These are phyloP conservation scores for Tetraodon nigroviridis DNA, from an alignment of 2,113 vertebrate species.

Conservation along the genomic window DNA sequence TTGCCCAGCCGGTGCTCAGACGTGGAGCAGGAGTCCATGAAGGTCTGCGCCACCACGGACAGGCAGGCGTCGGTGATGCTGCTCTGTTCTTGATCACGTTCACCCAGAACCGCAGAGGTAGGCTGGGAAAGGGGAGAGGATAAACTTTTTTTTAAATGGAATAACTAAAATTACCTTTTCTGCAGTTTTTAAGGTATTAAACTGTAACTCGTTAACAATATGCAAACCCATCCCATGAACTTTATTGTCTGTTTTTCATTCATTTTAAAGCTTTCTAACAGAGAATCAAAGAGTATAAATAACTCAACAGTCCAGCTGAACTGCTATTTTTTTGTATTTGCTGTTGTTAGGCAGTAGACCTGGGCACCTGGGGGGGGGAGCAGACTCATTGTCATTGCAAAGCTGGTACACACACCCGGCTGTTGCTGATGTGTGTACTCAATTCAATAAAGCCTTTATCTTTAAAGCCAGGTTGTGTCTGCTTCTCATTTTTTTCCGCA, in stretches of 20 bases:
- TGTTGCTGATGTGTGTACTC: constrained; percentile 53
- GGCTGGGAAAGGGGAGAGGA: constrained; percentile 67
- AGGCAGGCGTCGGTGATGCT: constrained; percentile 98
- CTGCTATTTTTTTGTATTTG: constrained; percentile 45
- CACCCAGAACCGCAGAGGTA: constrained; percentile 94
- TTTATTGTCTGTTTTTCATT: too few relatives aligned
- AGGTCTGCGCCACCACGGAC: constrained; percentile 97
- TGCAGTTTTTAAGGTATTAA: too few relatives aligned
- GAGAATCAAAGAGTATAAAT: constrained; percentile 23
- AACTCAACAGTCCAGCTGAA: constrained; percentile 40
- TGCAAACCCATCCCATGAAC: too few relatives aligned
- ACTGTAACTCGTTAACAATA: too few relatives aligned
- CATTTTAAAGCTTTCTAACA: neutral
- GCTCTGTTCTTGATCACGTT: constrained; percentile 99
- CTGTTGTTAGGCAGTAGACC: constrained; percentile 37
- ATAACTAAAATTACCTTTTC: neutral
- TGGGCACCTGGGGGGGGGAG: constrained; percentile 37
- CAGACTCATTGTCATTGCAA: constrained; percentile 50
- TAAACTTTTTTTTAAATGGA: neutral
- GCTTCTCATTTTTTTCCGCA: constrained; percentile 42
- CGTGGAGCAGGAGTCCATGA: constrained; percentile 99
- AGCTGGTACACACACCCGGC: constrained; percentile 32
- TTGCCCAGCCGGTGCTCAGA: constrained; percentile 97
- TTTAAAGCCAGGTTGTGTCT: constrained; percentile 59
- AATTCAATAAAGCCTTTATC: constrained; percentile 68